Conservation (phyloP, 2,888 invertebrate species). For the Polyploca ridens region DNA sequence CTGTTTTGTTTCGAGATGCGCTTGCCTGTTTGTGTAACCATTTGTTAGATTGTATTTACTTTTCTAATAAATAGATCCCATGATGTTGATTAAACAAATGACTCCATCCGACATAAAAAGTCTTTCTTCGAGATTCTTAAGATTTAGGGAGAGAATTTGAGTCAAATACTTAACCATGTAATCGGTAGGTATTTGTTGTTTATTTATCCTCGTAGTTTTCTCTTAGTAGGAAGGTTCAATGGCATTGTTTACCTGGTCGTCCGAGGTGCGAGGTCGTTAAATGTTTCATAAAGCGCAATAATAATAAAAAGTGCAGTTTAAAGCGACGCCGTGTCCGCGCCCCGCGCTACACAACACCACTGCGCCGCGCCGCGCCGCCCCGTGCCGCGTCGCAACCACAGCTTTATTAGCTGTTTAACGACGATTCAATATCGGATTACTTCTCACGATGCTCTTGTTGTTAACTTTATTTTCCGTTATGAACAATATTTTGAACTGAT, state of each 20-base stretch:
- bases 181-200: neutral
- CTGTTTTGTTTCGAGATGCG: neutral
- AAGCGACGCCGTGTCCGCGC: slow-evolving; percentile 17
- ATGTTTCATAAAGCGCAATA: slow-evolving; percentile 39
- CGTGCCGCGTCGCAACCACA: too few relatives aligned
- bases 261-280: slow-evolving; percentile 23
- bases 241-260: neutral
- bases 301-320: slow-evolving; percentile 40
- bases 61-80: too few relatives aligned
- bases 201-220: neutral
- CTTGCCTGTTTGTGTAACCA: too few relatives aligned
- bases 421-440: slow-evolving; percentile 41
- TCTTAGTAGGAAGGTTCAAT: neutral
- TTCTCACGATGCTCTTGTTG: slow-evolving; percentile 24
- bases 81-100: too few relatives aligned
- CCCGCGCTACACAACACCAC: slow-evolving; percentile 15
- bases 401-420: slow-evolving; percentile 42
- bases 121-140: too few relatives aligned
- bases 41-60: too few relatives aligned
- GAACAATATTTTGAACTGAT: neutral
- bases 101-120: too few relatives aligned
- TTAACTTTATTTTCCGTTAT: slow-evolving; percentile 18
- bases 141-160: too few relatives aligned
- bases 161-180: too few relatives aligned
- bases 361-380: too few relatives aligned